Base-by-base conservation (phyloP, 2,797 vertebrate species). In the Lithobates pipiens region DNA sequence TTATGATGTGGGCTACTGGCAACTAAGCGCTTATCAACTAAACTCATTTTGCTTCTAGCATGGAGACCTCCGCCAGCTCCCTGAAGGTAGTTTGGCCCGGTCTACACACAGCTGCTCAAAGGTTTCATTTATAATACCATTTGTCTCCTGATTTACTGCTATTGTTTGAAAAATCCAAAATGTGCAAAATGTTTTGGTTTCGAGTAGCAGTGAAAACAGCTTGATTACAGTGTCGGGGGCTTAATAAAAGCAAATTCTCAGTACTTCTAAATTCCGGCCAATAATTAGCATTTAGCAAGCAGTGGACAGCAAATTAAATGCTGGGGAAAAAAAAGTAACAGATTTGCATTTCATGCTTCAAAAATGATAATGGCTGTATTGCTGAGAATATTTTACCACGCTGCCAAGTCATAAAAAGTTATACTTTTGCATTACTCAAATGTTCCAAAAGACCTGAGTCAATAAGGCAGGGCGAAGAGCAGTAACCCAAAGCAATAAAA, bases 191-290 rank as follows among this genome's bases (percentile, higher is more conserved):
- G 77, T 89, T 90, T 87, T 11, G 80, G 69, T 88, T 92, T 90
- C 87, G 92, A 90, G 76, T 74, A 85, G 85, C 90, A 72, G 71
- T 57, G 1, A 90, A 91, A 92, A 90, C 9, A 88, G 80, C 71
- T 90, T 89, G 0, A 77, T 90, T 91, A 89, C 76, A 70, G 85
- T 82, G 90, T 68, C 61, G 5, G 86, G 78, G 88, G 88, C 77
- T 84, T 87, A 90, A 91, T 91, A 90, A 92, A 75, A 92, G 89
- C 92, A 73, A 92, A 91, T 54, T 71, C 70, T 86, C 88, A 74
- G 71, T 88, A 88, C 84, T 86, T 0, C 3, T 65, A 80, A 87
- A 89, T 65, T 88, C 63, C 82, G 85, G 23, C 44, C 50, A 90
- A 85, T 70, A 78, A 88, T 77, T 67, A 90, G 88, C 85, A 89